Conservation (phyloP, 2,888 invertebrate genomes). For the Panopea generosa region DNA sequence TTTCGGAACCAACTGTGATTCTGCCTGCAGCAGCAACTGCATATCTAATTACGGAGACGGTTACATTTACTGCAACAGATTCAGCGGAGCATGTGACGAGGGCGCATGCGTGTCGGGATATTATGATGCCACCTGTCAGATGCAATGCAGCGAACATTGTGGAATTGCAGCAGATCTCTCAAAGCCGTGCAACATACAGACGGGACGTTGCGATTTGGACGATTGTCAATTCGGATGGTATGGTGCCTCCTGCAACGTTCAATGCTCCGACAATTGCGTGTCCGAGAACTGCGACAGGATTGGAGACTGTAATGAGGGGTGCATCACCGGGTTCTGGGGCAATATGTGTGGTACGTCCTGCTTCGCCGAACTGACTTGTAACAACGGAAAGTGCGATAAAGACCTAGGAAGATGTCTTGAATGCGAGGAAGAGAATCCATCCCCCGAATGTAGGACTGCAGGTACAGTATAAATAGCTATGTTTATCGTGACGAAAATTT, state of each 20-base stretch:
- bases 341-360: conserved; percentile 34
- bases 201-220: conserved; percentile 32
- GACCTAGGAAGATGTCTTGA: conserved; percentile 29
- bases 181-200: conserved; percentile 37
- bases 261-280: conserved; percentile 34
- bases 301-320: conserved; percentile 43
- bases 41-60: conserved; percentile 1
- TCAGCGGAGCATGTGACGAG: conserved; percentile 17
- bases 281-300: conserved; percentile 37
- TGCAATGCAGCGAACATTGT: conserved; percentile 28
- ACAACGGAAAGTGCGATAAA: conserved; percentile 46
- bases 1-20: conserved; percentile 34
- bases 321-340: conserved; percentile 36
- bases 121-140: conserved; percentile 22
- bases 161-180: conserved; percentile 16
- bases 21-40: conserved; percentile 40
- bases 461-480: conserved; percentile 45
- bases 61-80: conserved; percentile 23
- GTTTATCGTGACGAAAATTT: background rate
- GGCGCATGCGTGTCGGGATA: conserved; percentile 37
- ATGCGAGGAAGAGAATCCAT: conserved; percentile 28
- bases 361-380: conserved; percentile 26
- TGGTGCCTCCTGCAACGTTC: conserved; percentile 34
- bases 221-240: conserved; percentile 43
- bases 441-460: conserved; percentile 48